phyloP scores from a whole-genome alignment of 1,140 invertebrate species.

The Drosophila pectinifera region DNA sequence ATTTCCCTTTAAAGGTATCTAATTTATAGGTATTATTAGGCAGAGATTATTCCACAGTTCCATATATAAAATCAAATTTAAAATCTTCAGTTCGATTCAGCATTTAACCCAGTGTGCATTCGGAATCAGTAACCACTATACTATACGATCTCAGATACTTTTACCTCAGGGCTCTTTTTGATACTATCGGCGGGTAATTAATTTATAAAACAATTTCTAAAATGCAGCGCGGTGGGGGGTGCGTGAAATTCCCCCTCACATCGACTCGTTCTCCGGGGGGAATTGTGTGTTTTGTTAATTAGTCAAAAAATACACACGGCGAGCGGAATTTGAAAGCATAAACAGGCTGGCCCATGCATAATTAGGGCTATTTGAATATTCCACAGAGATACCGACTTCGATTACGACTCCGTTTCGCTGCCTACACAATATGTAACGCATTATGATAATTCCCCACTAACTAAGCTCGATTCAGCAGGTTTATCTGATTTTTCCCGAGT shows the following conservation, averaged over 20 bases:
- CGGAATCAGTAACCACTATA: neutral
- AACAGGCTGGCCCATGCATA: slow-evolving; percentile 4
- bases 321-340: slow-evolving; percentile 14
- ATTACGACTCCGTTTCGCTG: slow-evolving; percentile 34
- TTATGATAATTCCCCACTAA: slow-evolving; percentile 21
- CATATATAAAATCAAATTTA: neutral
- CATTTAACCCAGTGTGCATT: too few relatives aligned
- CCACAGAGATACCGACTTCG: slow-evolving; percentile 6
- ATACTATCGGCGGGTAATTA: slow-evolving; percentile 17
- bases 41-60: too few relatives aligned
- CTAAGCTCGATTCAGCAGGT: slow-evolving; percentile 42
- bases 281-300: slow-evolving; percentile 20
- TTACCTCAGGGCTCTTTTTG: neutral
- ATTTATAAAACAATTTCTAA: slow-evolving; percentile 20
- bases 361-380: slow-evolving; percentile 13
- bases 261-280: neutral
- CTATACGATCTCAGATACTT: neutral
- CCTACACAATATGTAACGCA: slow-evolving; percentile 69
- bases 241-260: neutral
- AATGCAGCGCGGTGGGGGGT: slow-evolving; percentile 7
- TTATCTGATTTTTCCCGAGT: slow-evolving; percentile 73
- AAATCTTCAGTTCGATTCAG: neutral
- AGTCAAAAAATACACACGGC: slow-evolving; percentile 15
- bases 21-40: too few relatives aligned
- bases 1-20: too few relatives aligned